Evolutionary conservation across 2,888 invertebrate genomes (phyloP).

Genomic region (Teinopalpus imperialis): DNA sequence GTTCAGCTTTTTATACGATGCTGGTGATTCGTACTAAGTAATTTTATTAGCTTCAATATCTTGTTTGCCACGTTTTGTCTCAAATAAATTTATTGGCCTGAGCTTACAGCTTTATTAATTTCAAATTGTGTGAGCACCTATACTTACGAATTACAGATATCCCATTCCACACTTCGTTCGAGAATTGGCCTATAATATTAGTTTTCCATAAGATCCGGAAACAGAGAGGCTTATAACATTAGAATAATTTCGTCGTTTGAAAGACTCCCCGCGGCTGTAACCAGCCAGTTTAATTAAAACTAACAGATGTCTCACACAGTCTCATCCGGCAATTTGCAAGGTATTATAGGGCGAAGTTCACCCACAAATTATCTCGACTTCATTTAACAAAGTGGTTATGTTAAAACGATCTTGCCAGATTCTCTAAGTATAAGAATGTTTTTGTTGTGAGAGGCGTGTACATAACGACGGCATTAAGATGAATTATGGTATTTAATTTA

Average conservation of each 20-base stretch:
- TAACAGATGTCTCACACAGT: conserved; percentile 82
- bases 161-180: conserved; percentile 40
- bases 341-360: conserved; percentile 79
- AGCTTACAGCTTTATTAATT: conserved; percentile 7
- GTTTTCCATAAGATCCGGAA: conserved; percentile 64
- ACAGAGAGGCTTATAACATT: conserved; percentile 78
- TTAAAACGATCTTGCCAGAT: conserved; percentile 74
- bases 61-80: no score
- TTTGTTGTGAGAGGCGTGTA: conserved; percentile 65
- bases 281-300: conserved; percentile 81
- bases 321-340: conserved; percentile 81
- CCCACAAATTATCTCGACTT: conserved; percentile 80
- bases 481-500: conserved; percentile 55
- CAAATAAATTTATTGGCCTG: no score
- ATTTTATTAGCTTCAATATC: no score
- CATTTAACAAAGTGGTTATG: conserved; percentile 80
- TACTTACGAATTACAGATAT: conserved; percentile 26
- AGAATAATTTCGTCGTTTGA: conserved; percentile 80
- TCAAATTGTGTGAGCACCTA: conserved; percentile 32
- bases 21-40: no score
- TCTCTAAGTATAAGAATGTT: conserved; percentile 61
- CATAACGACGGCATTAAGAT: conserved; percentile 64
- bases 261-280: conserved; percentile 72
- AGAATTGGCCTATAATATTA: conserved; percentile 58
- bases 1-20: no score